Evolutionary conservation across 2,888 invertebrate genomes (phyloP).

Genomic region (Venusia cambrica): DNA sequence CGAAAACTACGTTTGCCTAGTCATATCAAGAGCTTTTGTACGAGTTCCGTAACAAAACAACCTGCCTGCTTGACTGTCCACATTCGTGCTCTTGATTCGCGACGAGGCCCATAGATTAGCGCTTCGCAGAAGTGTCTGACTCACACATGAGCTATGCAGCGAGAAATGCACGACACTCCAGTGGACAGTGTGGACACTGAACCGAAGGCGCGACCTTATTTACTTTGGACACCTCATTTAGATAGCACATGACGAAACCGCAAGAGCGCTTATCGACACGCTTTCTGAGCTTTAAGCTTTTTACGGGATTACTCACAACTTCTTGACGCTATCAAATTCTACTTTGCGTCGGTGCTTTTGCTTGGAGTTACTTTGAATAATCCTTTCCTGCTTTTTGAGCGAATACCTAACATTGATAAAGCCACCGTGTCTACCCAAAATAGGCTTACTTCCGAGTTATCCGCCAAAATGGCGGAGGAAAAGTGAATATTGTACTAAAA

Average conservation of each 20-base stretch:
- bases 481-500: constrained; percentile 46
- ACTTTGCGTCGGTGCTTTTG: too few relatives aligned
- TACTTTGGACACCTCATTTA: constrained; percentile 36
- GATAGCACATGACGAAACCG: constrained; percentile 29
- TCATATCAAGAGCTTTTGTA: too few relatives aligned
- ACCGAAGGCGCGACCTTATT: constrained; percentile 45
- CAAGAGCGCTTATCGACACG: constrained; percentile 14
- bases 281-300: constrained; percentile 14
- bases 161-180: constrained; percentile 40
- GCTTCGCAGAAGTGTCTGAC: constrained; percentile 35
- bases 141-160: constrained; percentile 45
- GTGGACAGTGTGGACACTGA: too few relatives aligned
- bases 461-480: constrained; percentile 24
- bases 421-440: constrained; percentile 7
- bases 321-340: too few relatives aligned
- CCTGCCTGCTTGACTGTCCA: constrained; percentile 1
- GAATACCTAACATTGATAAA: constrained; percentile 6
- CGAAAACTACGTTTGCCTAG: too few relatives aligned
- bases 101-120: constrained; percentile 24
- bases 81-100: constrained; percentile 22
- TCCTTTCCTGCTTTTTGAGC: constrained; percentile 2
- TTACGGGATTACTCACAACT: constrained; percentile 2
- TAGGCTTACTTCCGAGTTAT: constrained; percentile 7
- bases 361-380: constrained; percentile 7
- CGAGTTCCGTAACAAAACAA: constrained; percentile 2